Evolutionary conservation across 2,888 invertebrate genomes (phyloP).

Genomic region (Netelia fuscicornis): DNA sequence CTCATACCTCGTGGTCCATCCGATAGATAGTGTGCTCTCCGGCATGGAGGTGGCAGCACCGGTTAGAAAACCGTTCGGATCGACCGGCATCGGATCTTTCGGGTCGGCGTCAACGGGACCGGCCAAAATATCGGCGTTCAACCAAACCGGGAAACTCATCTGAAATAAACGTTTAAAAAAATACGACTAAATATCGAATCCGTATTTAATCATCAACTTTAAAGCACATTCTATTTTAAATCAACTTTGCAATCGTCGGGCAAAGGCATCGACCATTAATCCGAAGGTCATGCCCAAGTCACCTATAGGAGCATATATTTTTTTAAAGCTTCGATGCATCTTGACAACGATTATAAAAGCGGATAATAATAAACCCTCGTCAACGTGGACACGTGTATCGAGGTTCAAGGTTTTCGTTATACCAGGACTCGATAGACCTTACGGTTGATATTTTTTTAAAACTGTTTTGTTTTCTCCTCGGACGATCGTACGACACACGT

Average conservation of each 20-base stretch:
- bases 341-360: constrained; percentile 46
- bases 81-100: constrained; percentile 86
- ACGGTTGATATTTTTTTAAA: neutral
- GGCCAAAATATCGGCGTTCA: constrained; percentile 94
- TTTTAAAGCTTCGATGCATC: constrained; percentile 42
- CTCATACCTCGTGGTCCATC: constrained; percentile 92
- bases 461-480: neutral
- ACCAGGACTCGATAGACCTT: constrained; percentile 1
- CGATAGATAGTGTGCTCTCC: constrained; percentile 90
- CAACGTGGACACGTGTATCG: constrained; percentile 17
- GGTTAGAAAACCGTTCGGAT: constrained; percentile 88
- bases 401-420: constrained; percentile 46
- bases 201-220: neutral
- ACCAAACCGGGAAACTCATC: constrained; percentile 91
- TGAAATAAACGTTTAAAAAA: constrained; percentile 81
- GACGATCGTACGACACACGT: neutral
- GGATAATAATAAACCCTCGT: constrained; percentile 52
- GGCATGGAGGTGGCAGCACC: constrained; percentile 87
- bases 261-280: constrained; percentile 15
- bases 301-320: constrained; percentile 10
- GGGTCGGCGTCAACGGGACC: constrained; percentile 89
- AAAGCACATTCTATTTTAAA: neutral
- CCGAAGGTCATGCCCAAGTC: constrained; percentile 36
- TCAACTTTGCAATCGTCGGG: neutral
- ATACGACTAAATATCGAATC: constrained; percentile 58